These are phyloP conservation scores for Agonopterix alstromeriana DNA, from an alignment of 2,888 invertebrate genomes.

Conservation along the genomic window DNA sequence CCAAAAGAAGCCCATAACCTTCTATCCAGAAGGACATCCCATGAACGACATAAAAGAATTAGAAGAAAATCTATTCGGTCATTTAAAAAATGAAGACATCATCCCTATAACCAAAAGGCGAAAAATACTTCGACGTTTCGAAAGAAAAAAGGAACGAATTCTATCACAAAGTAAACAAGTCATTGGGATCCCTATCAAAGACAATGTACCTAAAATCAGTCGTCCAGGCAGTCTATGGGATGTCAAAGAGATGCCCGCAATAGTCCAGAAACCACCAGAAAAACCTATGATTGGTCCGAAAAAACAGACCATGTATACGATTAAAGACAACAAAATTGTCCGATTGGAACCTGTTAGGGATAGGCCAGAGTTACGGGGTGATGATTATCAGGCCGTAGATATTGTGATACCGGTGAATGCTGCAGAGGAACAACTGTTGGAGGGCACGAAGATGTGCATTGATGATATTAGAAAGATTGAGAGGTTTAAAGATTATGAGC, in stretches of 20 bases:
- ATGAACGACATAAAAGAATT: constrained; percentile 71
- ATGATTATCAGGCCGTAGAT: constrained; percentile 47
- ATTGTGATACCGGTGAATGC: constrained; percentile 50
- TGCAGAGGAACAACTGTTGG: constrained; percentile 51
- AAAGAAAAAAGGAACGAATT: constrained; percentile 53
- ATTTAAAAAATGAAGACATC: constrained; percentile 46
- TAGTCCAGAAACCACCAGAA: constrained; percentile 9
- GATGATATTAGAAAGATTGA: constrained; percentile 74
- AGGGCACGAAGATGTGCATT: constrained; percentile 64
- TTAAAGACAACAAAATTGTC: constrained; percentile 68
- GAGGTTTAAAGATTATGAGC: constrained; percentile 69
- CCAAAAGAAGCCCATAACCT: constrained; percentile 28
- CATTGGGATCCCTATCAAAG: constrained; percentile 15
- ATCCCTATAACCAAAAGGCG: constrained; percentile 56
- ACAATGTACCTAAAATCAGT: constrained; percentile 16
- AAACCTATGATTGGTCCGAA: constrained; percentile 38
- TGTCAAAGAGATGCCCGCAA: constrained; percentile 36
- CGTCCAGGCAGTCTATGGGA: constrained; percentile 63
- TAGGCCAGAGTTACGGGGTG: constrained; percentile 7
- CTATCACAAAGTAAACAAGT: constrained; percentile 33
- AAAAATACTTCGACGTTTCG: constrained; percentile 58
- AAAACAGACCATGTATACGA: constrained; percentile 62
- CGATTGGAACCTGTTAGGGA: constrained; percentile 39
- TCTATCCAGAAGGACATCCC: constrained; percentile 65
- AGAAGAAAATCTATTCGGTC: constrained; percentile 64